Base-by-base conservation (phyloP, 2,888 invertebrate species). In the Romanomermis culicivorax region DNA sequence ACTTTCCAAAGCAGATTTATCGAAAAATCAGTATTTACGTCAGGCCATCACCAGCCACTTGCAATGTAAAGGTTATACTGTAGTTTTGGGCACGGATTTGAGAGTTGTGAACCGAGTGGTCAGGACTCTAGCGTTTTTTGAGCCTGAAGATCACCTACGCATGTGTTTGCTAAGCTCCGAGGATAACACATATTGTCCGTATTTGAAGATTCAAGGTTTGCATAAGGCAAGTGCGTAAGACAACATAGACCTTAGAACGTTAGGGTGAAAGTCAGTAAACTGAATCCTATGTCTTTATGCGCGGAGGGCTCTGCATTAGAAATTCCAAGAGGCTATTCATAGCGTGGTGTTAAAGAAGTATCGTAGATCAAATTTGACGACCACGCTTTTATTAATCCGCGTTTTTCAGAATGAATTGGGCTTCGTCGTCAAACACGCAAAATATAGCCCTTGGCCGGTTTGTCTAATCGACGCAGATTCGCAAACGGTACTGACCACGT, bases 401-500 rank as follows among this genome's bases (percentile, higher is more conserved):
- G 36, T 7, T 11, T 58, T 61, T 54, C 55, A 62, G 62, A 52
- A 56, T 2, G 60, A 62, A 48, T 55, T 61, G 11, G 55, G 57
- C 23, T 53, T 62, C 11, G 58, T 63, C 25, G 11, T 47, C 29
- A 4, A 24, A 27, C 45, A 53, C 56, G 60, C 60, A 24, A 55
- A 57, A 7, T 55, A 56, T 26, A 56, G 59, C 20, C 56, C 58
- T 17, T 65, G 65, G 65, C 64, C 65, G 2, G 55, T 61, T 23
- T 62, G 62, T 42, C 56, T 65, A 4, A 60, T 65, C 24, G 65
- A 65, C 56, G 50, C 64, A 2, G 64, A 66, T 47, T 55, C 61
- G 45, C 54, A 58, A 2, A 59, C 61, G 4, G 65, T 65, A 26
- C 60, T 60, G 29, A 57, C 59, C 50, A 62, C 64, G 7, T 61